Base-by-base conservation (phyloP, 2,797 vertebrate species). In the Spea hammondii region DNA sequence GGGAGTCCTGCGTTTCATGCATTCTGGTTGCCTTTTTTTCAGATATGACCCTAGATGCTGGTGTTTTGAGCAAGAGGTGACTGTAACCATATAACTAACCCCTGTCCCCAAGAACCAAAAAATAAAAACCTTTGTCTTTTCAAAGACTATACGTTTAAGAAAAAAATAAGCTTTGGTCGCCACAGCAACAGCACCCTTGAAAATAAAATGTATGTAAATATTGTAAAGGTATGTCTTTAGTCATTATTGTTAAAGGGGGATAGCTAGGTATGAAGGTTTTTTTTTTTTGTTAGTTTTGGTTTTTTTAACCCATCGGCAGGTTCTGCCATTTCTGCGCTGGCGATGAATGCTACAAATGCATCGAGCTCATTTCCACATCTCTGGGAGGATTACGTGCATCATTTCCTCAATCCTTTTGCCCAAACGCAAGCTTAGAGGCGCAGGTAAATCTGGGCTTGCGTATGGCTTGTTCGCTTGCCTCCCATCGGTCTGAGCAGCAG, bases 121-220 rank as follows among this genome's bases (percentile, higher is more conserved):
- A 32, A 32, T 2, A 2, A 32, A 32, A 32, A 2, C 32, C 32
- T 32, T 32, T 32, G 32, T 32, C 1, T 32, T 32, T 32, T 32
- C 32, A 32, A 32, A 32, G 50, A 65, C 54, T 70, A 75, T 80
- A 72, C 78, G 71, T 66, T 75, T 65, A 80, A 66, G 74, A 65
- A 65, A 75, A 46, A 70, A 46, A 47, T 17, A 17, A 17, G 17
- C 17, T 1, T 70, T 79, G 66, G 79, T 81, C 64, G 72, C 79
- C 74, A 81, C 79, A 77, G 79, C 74, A 81, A 81, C 79, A 65
- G 48, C 55, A 77, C 79, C 69, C 65, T 32, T 32, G 32, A 32
- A 73, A 79, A 70, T 48, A 57, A 75, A 66, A 76, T 76, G 70
- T 59, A 71, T 80, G 66, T 75, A 65, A 74, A 79, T 73, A 79